Evolutionary conservation across 2,113 vertebrate genomes (phyloP), one percentile per base, ranked within the genome.

Genomic region (Osmerus eperlanus): DNA sequence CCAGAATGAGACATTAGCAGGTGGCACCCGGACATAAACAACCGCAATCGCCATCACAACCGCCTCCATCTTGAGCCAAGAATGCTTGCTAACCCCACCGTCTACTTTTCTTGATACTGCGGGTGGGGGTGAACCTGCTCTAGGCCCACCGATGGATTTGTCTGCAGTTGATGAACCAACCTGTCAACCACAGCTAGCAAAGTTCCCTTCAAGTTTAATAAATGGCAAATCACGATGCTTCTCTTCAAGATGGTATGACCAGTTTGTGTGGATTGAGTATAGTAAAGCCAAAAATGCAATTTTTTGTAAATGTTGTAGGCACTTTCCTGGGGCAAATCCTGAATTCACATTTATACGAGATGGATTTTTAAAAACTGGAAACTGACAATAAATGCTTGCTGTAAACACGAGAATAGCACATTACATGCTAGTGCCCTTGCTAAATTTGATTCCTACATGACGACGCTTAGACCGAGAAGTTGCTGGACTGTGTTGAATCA

Each of bases 391-490:
- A 1, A 28, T 15, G 23, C 51, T 55, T 68, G 67, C 19, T 25
- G n/a, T 21, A 70, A 70, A 70, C 68, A 70, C 14, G 55, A 70
- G 11, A 58, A 25, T 23, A 70, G 68, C 54, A 60, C 41, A 55
- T 19, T 47, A 47, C 67, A 68, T 68, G 67, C 47, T 68, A 68
- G 53, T 68, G 52, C 52, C 51, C 51, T 29, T 68, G 66, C 66
- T 55, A 79, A 75, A 53, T 67, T 36, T 21, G 53, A 1, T 2
- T n/a, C 25, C 6, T 75, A 79, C 21, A 21, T 0, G 21, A 21
- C 21, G 21, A 21, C 61, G 72, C 52, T 71, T 53, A 21, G 12
- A 15, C 21, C 67, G 16, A 19, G 32, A 29, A 58, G 60, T 51
- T 18, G 6, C 0, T 18, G 25, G 16, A 60, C 69, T 65, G 59